These are phyloP conservation scores for Ptiloglossa arizonensis DNA, from an alignment of 1,140 invertebrate genomes.

Conservation along the genomic window DNA sequence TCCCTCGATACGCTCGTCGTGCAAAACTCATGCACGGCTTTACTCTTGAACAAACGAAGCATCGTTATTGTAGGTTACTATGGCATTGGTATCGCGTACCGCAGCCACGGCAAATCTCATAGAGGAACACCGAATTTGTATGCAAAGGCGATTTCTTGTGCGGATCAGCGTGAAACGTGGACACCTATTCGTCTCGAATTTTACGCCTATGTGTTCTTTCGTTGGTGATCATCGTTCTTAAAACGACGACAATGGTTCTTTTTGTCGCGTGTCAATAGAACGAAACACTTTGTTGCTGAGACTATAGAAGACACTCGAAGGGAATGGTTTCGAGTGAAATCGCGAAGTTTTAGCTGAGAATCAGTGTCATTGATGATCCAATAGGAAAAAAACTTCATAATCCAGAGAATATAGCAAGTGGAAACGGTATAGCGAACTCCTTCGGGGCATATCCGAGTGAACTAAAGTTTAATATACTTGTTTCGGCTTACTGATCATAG, in stretches of 20 bases:
- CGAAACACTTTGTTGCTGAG: background rate
- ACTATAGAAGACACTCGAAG: constrained; percentile 21
- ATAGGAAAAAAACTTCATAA: too few relatives aligned
- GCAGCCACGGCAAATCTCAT: background rate
- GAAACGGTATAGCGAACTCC: too few relatives aligned
- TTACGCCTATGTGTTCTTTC: background rate
- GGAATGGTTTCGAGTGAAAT: too few relatives aligned
- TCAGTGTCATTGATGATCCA: too few relatives aligned
- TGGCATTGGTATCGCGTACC: background rate
- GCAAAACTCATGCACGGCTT: background rate
- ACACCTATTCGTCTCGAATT: background rate
- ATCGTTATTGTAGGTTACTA: background rate
- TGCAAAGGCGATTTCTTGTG: background rate
- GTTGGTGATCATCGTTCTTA: background rate
- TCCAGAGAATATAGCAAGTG: too few relatives aligned
- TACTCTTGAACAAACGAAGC: constrained; percentile 1
- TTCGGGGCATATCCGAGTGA: too few relatives aligned
- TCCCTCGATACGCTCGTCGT: background rate
- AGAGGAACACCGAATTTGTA: constrained; percentile 7
- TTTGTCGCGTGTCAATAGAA: background rate
- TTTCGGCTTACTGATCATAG: background rate
- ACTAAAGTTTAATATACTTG: too few relatives aligned
- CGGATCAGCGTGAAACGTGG: background rate
- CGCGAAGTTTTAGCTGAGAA: constrained; percentile 8
- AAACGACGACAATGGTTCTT: background rate